These are phyloP conservation scores for Carassius carassius DNA, from an alignment of 2,113 vertebrate species.

Conservation along the genomic window DNA sequence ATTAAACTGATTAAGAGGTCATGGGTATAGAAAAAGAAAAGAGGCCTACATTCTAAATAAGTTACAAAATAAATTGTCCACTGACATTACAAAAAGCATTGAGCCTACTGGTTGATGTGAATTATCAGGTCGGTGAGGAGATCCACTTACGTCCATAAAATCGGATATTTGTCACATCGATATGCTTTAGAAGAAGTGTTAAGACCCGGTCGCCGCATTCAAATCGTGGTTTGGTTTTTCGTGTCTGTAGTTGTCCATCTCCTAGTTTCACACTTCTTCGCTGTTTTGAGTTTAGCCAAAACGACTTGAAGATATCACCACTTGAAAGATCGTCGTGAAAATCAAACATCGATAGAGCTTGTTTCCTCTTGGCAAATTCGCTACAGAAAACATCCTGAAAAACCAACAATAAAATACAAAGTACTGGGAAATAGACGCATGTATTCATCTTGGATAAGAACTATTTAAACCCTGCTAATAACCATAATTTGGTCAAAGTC, in stretches of 20 bases:
- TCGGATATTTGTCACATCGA: background rate
- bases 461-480: background rate
- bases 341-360: background rate
- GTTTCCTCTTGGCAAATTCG: background rate
- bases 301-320: background rate
- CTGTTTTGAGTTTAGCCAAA: background rate
- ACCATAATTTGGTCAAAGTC: background rate
- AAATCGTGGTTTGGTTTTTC: background rate
- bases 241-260: background rate
- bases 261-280: background rate
- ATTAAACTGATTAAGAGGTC: background rate
- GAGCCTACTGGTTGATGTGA: background rate
- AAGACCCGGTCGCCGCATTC: background rate
- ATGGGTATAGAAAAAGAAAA: background rate
- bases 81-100: background rate
- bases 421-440: background rate
- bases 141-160: conserved; percentile 11
- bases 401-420: background rate
- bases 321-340: background rate
- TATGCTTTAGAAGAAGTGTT: background rate
- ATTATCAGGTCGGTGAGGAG: background rate
- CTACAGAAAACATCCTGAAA: background rate
- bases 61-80: background rate
- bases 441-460: background rate
- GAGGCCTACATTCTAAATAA: background rate